Evolutionary conservation across 2,888 invertebrate species (phyloP), one percentile per base, ranked within the genome.

Genomic region (Mesorhabditis spiculigera): DNA sequence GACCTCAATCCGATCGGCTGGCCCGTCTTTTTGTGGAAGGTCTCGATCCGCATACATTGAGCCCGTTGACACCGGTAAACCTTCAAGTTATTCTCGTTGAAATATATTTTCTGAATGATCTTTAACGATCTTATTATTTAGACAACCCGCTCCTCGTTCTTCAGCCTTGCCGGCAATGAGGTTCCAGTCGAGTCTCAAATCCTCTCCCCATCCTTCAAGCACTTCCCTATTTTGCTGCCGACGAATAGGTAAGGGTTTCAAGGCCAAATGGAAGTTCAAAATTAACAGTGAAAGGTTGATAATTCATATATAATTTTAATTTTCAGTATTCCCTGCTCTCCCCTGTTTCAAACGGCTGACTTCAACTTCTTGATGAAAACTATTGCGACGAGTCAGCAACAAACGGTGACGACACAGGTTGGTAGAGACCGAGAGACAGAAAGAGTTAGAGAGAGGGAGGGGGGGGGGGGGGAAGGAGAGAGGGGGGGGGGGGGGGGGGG

Each of bases 1-100:
- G 58, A n/a, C n/a, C 58, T 10, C 58, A 50, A 10, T 50, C 58
- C 58, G 58, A 50, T 10, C 58, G 58, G n/a, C 8, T 50, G 58
- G 58, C n/a, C n/a, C 58, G 58, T 50, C 58, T 50, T 50, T 50
- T 50, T n/a, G 58, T 50, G 8, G 58, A 50, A 50, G 58, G 58
- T 13, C n/a, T 45, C 4, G 67, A 68, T 44, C 62, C 45, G n/a
- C 45, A 45, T 8, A 13, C 45, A 13, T 42, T 68, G 42, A 62
- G 62, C 4, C 68, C 68, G 5, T 6, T 63, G 43, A 68, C 68
- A 43, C 68, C 68, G 13, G 68, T 67, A 16, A 42, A 62, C 13
- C 58, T 67, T 10, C 41, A 5, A 5, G n/a, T 6, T 5, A 45
- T 67, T 8, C 8, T 6, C n/a, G 5, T 42, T 10, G n/a, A 50